These are phyloP conservation scores for Lepidurus packardi DNA, from an alignment of 1,140 invertebrate species.

Conservation along the genomic window DNA sequence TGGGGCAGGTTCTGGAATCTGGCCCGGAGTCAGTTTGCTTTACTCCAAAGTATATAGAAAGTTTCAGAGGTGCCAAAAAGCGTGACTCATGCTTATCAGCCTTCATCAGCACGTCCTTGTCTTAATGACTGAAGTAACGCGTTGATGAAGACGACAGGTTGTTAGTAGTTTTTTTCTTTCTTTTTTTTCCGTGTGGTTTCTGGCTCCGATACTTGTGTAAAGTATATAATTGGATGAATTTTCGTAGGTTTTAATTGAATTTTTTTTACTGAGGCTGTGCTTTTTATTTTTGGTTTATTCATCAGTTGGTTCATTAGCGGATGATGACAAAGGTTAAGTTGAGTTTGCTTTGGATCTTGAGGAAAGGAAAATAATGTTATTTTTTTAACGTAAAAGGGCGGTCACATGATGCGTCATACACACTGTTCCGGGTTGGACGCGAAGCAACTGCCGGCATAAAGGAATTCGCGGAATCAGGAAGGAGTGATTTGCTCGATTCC, in stretches of 20 bases:
- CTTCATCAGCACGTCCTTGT: slow-evolving; percentile 8
- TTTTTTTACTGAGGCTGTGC: no score
- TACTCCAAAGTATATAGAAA: background rate
- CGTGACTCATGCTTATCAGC: background rate
- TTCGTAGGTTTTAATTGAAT: background rate
- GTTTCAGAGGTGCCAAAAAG: slow-evolving; percentile 18
- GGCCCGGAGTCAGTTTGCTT: background rate
- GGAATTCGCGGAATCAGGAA: slow-evolving; percentile 47
- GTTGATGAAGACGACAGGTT: slow-evolving; percentile 18
- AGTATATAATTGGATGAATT: no score
- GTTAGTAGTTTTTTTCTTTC: background rate
- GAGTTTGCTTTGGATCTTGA: background rate
- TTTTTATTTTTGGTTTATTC: no score
- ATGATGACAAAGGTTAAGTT: background rate
- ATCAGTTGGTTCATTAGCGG: background rate
- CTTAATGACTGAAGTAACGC: slow-evolving; percentile 15
- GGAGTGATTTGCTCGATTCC: slow-evolving; percentile 44
- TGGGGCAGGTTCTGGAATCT: background rate
- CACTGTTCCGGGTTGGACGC: slow-evolving; percentile 45
- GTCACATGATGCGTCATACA: slow-evolving; percentile 45
- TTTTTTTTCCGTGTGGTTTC: background rate
- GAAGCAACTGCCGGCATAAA: slow-evolving; percentile 43
- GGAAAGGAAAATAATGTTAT: background rate
- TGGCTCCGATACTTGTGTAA: background rate
- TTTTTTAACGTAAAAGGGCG: slow-evolving; percentile 42